phyloP scores from a whole-genome alignment of 2,888 invertebrate species.

The Labia minor region DNA sequence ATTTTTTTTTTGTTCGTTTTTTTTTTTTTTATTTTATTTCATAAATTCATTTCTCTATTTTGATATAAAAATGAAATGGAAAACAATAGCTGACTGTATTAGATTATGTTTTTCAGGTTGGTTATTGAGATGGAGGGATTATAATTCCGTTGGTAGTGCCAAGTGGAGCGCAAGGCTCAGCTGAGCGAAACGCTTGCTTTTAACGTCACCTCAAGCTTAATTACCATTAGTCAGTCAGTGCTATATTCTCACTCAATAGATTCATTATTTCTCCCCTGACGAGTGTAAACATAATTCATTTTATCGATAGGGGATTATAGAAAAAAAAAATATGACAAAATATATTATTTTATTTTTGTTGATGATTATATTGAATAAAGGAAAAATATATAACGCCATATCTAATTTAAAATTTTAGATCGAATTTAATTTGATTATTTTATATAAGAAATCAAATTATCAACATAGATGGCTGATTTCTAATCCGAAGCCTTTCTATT shows the following conservation, averaged over 20 bases:
- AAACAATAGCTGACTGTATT: background rate
- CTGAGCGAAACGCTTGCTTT: background rate
- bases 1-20: background rate
- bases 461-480: no score
- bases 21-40: background rate
- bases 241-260: background rate
- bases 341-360: no score
- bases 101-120: background rate
- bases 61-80: background rate
- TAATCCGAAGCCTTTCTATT: no score
- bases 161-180: constrained; percentile 7
- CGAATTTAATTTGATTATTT: no score
- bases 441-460: no score
- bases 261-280: background rate
- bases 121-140: background rate
- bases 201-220: background rate
- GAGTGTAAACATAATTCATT: no score
- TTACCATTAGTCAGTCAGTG: background rate
- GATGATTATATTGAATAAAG: no score
- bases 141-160: background rate
- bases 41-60: background rate
- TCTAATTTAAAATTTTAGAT: no score
- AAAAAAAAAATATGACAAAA: no score
- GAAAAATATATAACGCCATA: no score
- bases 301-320: no score